phyloP scores from a whole-genome alignment of 2,888 invertebrate genomes.

The Pteria penguin region DNA sequence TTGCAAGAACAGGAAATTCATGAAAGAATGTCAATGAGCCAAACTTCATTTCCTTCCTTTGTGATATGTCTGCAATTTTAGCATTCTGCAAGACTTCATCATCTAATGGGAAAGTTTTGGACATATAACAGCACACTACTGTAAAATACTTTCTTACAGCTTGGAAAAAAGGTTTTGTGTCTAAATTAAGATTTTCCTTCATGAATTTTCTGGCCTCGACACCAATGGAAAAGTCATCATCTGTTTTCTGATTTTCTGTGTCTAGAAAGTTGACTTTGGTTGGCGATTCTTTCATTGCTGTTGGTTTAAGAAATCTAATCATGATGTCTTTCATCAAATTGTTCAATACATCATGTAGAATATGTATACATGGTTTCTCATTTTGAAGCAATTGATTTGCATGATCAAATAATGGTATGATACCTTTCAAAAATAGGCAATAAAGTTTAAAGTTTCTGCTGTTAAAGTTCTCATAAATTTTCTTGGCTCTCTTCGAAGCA shows the following conservation, averaged over 20 bases:
- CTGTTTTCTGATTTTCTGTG: slow-evolving; percentile 2
- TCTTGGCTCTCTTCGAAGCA: slow-evolving; percentile 1
- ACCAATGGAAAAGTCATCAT: slow-evolving; percentile 19
- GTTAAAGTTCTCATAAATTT: slow-evolving; percentile 10
- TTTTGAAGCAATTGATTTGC: slow-evolving; percentile 12
- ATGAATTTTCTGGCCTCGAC: slow-evolving; percentile 5
- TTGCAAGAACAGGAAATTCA: slow-evolving; percentile 3
- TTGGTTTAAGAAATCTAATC: slow-evolving; percentile 32
- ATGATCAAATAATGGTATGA: background rate
- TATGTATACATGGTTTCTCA: slow-evolving; percentile 16
- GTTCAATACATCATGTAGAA: slow-evolving; percentile 1
- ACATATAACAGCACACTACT: slow-evolving; percentile 15
- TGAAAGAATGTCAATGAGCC: slow-evolving; percentile 21
- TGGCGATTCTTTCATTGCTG: slow-evolving; percentile 1
- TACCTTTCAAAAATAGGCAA: slow-evolving; percentile 12
- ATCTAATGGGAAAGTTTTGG: slow-evolving; percentile 13
- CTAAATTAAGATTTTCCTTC: background rate
- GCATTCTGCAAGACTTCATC: slow-evolving; percentile 21
- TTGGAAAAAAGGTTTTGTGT: slow-evolving; percentile 6
- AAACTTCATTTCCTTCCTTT: background rate
- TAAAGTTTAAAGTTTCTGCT: slow-evolving; percentile 5
- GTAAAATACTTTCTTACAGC: slow-evolving; percentile 14
- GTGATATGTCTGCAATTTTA: background rate
- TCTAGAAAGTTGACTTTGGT: background rate
- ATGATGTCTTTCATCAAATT: background rate